Base-by-base conservation (phyloP, 2,113 vertebrate genomes). In the Tangachromis dhanisi region DNA sequence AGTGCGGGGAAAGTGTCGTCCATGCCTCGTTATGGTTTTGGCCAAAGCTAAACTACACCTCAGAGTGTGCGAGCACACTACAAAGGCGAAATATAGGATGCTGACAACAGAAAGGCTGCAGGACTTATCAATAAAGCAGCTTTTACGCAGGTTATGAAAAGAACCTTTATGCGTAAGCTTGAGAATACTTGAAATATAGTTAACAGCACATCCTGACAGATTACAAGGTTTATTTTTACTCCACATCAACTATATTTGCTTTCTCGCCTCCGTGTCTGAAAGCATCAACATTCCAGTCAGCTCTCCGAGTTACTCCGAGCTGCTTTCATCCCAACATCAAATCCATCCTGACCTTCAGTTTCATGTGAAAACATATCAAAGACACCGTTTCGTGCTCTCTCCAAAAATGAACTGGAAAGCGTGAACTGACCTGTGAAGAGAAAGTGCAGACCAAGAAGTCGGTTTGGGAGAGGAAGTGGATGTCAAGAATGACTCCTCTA, bases 391-490 rank as follows among this genome's bases (percentile, higher is more conserved):
- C 16, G 16, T 9, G 68, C 31, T 9, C 21, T 17, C 11, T 59
- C 11, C 19, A 14, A 57, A 63, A 8, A 40, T 11, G 26, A 12
- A 73, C 31, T 8, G 42, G 13, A 13, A 17, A 26, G 14, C 4
- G 17, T 8, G 33, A 45, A 47, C 92, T 91, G 95, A 99, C 98
- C 97, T 99, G 98, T 80, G 98, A 99, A 6, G 98, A 99, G 95
- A 99, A 99, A 2, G 98, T 99, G 93, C 98, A 99, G 91, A 99
- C 98, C 88, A 99, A 95, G 93, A 99, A 99, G 97, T 99, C 98
- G 4, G 98, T 98, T 94, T 99, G 98, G 13, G 98, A 99, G 88
- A 99, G 96, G 86, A 99, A 99, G 95, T 99, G 98, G 93, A 99
- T 99, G 93, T 99, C 99, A 91, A 99, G 95, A 88, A 99, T 99